Evolutionary conservation across 2,888 invertebrate genomes (phyloP).

Genomic region (Drosophila merina): DNA sequence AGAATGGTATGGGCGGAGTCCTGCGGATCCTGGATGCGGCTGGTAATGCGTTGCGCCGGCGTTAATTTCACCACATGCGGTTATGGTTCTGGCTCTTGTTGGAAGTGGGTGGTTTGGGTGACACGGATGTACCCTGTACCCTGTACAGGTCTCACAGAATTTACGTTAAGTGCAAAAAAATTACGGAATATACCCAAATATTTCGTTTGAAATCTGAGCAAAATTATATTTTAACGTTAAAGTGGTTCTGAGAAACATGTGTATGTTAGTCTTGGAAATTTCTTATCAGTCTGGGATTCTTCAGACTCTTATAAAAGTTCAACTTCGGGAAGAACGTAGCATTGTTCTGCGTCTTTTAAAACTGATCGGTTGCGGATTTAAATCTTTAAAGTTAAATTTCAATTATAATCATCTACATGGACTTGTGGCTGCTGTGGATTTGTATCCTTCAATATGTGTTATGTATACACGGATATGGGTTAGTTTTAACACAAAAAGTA

Average conservation of each 20-base stretch:
- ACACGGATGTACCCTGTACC: neutral
- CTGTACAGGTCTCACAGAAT: too few relatives aligned
- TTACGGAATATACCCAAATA: too few relatives aligned
- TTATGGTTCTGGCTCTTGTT: constrained; percentile 14
- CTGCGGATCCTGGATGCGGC: constrained; percentile 34
- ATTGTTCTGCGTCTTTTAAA: neutral
- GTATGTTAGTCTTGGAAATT: too few relatives aligned
- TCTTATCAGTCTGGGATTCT: neutral
- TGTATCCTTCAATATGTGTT: neutral
- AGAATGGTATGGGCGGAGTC: neutral
- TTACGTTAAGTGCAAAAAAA: too few relatives aligned
- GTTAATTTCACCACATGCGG: constrained; percentile 71
- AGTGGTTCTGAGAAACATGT: too few relatives aligned
- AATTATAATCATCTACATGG: neutral
- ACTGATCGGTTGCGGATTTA: neutral
- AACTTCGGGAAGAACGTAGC: neutral
- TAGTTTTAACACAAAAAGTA: neutral
- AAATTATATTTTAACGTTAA: too few relatives aligned
- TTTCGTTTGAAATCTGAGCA: too few relatives aligned
- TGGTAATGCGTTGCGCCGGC: constrained; percentile 58
- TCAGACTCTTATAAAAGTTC: too few relatives aligned
- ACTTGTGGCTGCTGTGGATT: neutral
- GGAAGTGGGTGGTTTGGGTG: neutral
- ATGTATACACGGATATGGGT: neutral
- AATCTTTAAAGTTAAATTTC: neutral